Evolutionary conservation across 2,113 vertebrate genomes (phyloP).

Genomic region (Edolisoma coerulescens): DNA sequence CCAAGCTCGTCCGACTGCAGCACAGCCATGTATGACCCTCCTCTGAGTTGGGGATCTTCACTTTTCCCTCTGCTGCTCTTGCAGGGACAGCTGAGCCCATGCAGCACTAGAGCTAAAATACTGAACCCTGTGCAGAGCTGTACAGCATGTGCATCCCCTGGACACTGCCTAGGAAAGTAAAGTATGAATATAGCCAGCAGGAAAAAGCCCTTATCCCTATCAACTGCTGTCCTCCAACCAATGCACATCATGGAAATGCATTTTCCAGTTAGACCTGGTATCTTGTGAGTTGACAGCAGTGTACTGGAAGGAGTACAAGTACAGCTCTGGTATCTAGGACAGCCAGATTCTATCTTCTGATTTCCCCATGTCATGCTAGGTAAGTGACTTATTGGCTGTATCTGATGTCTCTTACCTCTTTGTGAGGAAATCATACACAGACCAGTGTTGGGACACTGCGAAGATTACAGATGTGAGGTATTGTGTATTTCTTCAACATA

Average conservation of each 20-base stretch:
- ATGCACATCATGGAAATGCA: not conserved
- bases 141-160: not conserved
- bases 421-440: not conserved
- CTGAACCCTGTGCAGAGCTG: not conserved
- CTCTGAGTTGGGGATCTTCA: rapidly evolving
- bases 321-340: not conserved
- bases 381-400: not conserved
- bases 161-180: not conserved
- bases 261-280: not conserved
- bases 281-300: not conserved
- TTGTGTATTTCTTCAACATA: not conserved
- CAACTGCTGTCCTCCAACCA: not conserved
- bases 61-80: not conserved
- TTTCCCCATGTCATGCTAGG: not conserved
- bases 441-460: not conserved
- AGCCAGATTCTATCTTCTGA: not conserved
- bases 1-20: rapidly evolving
- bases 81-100: not conserved
- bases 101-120: not conserved
- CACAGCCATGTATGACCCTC: rapidly evolving
- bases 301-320: not conserved
- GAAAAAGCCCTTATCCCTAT: not conserved
- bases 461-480: not conserved
- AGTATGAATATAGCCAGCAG: not conserved
- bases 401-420: not conserved